phyloP scores from a whole-genome alignment of 2,888 invertebrate species.

The Lamproptera curius region DNA sequence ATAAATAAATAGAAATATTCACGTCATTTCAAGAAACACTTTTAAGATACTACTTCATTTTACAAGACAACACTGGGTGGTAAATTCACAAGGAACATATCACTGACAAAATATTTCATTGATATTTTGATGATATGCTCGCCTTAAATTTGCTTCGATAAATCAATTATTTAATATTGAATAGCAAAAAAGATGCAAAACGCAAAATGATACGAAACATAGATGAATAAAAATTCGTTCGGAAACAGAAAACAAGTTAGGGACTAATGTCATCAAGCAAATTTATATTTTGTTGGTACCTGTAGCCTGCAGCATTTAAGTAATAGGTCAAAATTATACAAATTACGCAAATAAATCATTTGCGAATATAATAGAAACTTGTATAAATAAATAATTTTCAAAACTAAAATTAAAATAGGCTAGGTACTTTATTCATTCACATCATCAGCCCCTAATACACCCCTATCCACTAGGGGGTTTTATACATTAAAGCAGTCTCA shows the following conservation, averaged over 20 bases:
- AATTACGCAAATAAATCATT: too few relatives aligned
- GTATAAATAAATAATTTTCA: too few relatives aligned
- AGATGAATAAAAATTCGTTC: constrained; percentile 34
- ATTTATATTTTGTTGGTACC: not conserved
- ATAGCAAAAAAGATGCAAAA: constrained; percentile 25
- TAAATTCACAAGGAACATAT: constrained; percentile 6
- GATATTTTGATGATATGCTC: not conserved
- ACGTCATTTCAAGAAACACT: constrained; percentile 26
- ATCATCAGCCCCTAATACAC: too few relatives aligned
- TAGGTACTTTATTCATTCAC: too few relatives aligned
- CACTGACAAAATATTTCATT: constrained; percentile 5
- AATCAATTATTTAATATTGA: constrained; percentile 2
- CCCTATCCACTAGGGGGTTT: too few relatives aligned
- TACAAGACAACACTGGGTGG: constrained; percentile 5
- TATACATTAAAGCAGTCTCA: too few relatives aligned
- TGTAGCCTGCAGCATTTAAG: not conserved
- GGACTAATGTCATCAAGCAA: not conserved
- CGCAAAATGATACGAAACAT: constrained; percentile 25
- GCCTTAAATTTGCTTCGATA: not conserved
- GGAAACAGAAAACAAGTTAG: constrained; percentile 3
- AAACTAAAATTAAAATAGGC: too few relatives aligned
- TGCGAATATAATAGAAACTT: too few relatives aligned
- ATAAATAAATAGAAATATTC: constrained; percentile 23
- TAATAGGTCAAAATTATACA: too few relatives aligned
- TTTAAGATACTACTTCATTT: constrained; percentile 23